These are phyloP conservation scores for Idaea biselata DNA, from an alignment of 2,888 invertebrate species.

Conservation along the genomic window DNA sequence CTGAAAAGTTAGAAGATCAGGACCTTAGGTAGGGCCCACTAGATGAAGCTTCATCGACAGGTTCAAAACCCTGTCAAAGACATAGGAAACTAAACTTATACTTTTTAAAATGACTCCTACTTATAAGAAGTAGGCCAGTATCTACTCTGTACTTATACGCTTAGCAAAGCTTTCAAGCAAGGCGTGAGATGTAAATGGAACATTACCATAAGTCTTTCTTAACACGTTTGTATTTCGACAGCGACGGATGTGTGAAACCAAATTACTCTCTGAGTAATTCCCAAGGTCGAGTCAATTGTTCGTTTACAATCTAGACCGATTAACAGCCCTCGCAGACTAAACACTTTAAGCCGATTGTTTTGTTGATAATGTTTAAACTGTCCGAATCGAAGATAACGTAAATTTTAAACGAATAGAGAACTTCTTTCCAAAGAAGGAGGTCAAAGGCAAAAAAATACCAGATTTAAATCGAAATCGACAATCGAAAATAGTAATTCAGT, in stretches of 20 bases:
- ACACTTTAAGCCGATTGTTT: neutral
- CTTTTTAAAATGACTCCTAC: neutral
- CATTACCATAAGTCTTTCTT: neutral
- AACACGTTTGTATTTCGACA: neutral
- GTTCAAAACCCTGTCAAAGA: too few species aligned
- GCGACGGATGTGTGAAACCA: slow-evolving; percentile 10
- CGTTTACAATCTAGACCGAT: slow-evolving; percentile 46
- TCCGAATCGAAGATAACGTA: too few species aligned
- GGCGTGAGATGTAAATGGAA: neutral
- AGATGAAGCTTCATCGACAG: too few species aligned
- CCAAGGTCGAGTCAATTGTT: slow-evolving; percentile 47
- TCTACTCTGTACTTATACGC: neutral
- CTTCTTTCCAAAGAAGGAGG: too few species aligned
- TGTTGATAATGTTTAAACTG: too few species aligned
- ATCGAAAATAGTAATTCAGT: too few species aligned
- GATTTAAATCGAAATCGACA: too few species aligned
- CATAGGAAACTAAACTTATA: neutral
- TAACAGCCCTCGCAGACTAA: slow-evolving; percentile 5
- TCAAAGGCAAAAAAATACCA: too few species aligned
- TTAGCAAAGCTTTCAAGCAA: neutral
- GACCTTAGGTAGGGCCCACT: too few species aligned
- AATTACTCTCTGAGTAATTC: slow-evolving; percentile 38
- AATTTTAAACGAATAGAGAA: too few species aligned
- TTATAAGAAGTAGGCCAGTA: neutral
- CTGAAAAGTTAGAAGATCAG: too few species aligned